A percentile compares a stretch with the other conserved stretches of the same genome.
These are phyloP conservation scores for Pecten maximus DNA, from an alignment of 2,888 invertebrate species.

Conservation along the genomic window DNA sequence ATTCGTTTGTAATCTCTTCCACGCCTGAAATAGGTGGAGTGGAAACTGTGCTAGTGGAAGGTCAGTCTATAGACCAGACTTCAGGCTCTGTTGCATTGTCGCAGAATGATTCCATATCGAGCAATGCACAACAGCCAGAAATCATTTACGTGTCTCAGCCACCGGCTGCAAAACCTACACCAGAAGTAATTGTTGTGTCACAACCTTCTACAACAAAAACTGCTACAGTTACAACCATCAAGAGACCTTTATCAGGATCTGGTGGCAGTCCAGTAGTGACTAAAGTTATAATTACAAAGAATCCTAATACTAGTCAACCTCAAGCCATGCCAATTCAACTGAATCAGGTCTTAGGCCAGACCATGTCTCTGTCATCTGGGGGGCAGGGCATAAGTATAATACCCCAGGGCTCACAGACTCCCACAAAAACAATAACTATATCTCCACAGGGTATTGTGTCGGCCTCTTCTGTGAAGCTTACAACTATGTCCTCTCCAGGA, in stretches of 20 bases:
- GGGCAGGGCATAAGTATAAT: constrained; percentile 55
- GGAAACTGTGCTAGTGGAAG: constrained; percentile 28
- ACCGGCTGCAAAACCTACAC: neutral
- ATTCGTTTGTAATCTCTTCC: neutral
- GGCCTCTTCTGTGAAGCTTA: constrained; percentile 72
- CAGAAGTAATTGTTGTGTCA: neutral
- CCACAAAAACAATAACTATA: constrained; percentile 86
- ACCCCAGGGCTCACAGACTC: constrained; percentile 66
- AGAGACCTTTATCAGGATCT: constrained; percentile 56
- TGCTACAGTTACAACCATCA: constrained; percentile 44
- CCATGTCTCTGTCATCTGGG: constrained; percentile 55
- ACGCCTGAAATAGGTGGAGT: constrained; percentile 8
- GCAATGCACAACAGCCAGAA: neutral
- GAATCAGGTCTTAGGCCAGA: constrained; percentile 58
- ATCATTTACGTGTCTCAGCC: neutral
- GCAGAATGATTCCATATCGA: neutral
- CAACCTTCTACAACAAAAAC: neutral
- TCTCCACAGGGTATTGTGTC: constrained; percentile 85
- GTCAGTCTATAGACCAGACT: constrained; percentile 3
- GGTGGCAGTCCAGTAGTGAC: constrained; percentile 73
- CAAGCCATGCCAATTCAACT: constrained; percentile 74
- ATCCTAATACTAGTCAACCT: constrained; percentile 76
- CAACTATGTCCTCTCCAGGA: constrained; percentile 71
- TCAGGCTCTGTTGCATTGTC: neutral
- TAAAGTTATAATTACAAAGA: constrained; percentile 81